phyloP scores from a whole-genome alignment of 2,797 vertebrate species.

The Hozukius guyotensis region DNA sequence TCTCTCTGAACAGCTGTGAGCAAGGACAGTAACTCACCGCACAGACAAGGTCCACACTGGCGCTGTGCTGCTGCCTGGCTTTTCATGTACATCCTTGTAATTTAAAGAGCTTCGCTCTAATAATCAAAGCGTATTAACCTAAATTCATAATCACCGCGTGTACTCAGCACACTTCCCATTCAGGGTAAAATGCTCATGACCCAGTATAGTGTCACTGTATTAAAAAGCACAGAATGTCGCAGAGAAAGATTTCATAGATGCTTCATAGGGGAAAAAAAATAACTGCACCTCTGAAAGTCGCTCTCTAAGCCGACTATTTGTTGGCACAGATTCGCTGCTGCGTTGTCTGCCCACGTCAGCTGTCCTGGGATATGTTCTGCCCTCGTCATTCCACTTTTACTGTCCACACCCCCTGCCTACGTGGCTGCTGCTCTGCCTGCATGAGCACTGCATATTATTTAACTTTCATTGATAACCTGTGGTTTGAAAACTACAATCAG shows the following conservation, averaged over 20 bases:
- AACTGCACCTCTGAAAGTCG: conserved; percentile 43
- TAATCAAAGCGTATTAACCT: conserved; percentile 61
- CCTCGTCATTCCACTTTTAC: conserved; percentile 50
- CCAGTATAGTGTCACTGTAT: conserved; percentile 8
- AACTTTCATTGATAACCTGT: conserved; percentile 46
- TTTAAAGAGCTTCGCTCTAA: conserved; percentile 47
- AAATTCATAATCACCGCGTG: conserved; percentile 46
- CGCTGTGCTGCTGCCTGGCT: conserved; percentile 19
- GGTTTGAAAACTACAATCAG: conserved; percentile 38
- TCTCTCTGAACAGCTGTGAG: conserved; percentile 68
- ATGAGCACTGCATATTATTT: conserved; percentile 33
- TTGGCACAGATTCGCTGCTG: conserved; percentile 60
- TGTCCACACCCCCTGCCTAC: conserved; percentile 37
- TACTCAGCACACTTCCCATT: background rate
- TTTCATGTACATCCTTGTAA: conserved; percentile 33
- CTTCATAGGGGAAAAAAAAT: conserved; percentile 4
- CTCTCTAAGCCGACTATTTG: conserved; percentile 51
- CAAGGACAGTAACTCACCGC: conserved; percentile 63
- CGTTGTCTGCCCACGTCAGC: conserved; percentile 74
- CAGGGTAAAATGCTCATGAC: conserved; percentile 14
- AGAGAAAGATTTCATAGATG: conserved; percentile 14
- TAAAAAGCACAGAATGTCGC: conserved; percentile 26
- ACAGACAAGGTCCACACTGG: conserved; percentile 20
- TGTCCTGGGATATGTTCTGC: conserved; percentile 67
- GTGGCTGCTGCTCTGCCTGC: conserved; percentile 47